These are phyloP conservation scores for Turnix velox DNA, from an alignment of 2,113 vertebrate species.

Conservation along the genomic window DNA sequence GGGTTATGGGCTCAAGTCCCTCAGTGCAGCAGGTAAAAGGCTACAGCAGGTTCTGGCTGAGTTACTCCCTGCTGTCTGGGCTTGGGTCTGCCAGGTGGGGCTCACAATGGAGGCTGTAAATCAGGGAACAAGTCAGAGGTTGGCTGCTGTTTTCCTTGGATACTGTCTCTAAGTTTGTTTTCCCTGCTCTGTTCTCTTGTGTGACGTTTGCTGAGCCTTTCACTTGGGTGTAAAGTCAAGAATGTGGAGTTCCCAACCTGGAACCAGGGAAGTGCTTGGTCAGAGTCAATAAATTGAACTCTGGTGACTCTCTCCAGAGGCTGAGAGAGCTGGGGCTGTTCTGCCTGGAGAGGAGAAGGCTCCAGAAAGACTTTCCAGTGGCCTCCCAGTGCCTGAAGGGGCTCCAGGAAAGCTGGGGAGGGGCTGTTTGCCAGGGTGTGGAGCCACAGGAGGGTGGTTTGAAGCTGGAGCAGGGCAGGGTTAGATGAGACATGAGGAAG, in stretches of 20 bases:
- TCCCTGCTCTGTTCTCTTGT: not conserved
- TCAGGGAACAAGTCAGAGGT: conserved; percentile 59
- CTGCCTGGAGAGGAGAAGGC: no score
- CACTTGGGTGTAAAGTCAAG: not conserved
- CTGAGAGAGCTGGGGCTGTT: no score
- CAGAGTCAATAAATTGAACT: not conserved
- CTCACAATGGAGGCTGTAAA: conserved; percentile 57
- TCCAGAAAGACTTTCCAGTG: no score
- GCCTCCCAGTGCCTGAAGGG: no score
- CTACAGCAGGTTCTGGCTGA: not conserved
- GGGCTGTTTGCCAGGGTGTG: no score
- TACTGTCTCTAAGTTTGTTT: conserved; percentile 52
- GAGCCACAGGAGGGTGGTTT: no score
- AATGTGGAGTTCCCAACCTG: not conserved
- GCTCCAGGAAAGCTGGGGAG: no score
- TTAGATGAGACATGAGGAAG: no score
- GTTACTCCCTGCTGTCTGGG: conserved; percentile 20
- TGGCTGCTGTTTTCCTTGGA: conserved; percentile 56
- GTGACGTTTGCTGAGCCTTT: not conserved
- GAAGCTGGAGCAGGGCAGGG: no score
- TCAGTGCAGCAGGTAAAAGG: not conserved
- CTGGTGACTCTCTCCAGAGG: no score
- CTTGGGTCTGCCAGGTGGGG: conserved; percentile 52
- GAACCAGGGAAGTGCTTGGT: not conserved
- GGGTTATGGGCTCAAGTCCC: conserved; percentile 15